A percentile compares a stretch with the other conserved stretches of the same genome.
These are phyloP conservation scores for Oceanodroma leucorhoa DNA, from an alignment of 2,797 vertebrate genomes.

Conservation along the genomic window DNA sequence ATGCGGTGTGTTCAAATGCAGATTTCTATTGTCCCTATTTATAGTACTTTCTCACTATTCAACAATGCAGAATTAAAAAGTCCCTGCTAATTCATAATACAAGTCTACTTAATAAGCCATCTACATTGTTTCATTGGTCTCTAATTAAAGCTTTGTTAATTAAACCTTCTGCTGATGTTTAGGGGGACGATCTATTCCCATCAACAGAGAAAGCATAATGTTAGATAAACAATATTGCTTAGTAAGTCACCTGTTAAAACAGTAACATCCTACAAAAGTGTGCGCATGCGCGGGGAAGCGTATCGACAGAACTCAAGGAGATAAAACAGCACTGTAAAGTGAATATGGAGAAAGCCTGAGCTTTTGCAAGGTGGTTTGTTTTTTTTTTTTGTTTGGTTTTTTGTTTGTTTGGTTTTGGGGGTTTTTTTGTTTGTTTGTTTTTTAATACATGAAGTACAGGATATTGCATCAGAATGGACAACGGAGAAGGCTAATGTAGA, in stretches of 20 bases:
- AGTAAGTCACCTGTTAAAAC: neutral
- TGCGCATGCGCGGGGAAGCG: neutral
- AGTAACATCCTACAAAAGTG: neutral
- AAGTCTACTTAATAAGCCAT: neutral
- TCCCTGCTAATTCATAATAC: neutral
- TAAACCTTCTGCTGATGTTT: neutral
- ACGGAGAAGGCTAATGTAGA: neutral
- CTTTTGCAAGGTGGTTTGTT: neutral
- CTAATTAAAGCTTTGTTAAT: slow-evolving; percentile 28
- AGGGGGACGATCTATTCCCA: neutral
- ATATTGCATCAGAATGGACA: neutral
- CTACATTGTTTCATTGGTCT: neutral
- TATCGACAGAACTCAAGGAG: neutral
- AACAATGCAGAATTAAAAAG: slow-evolving; percentile 70
- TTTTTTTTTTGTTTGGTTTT: accelerated
- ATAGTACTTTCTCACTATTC: slow-evolving; percentile 59
- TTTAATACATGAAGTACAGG: accelerated
- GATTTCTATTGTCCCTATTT: slow-evolving; percentile 68
- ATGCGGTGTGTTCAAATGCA: slow-evolving; percentile 77
- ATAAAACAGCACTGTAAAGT: neutral
- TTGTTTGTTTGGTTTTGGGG: too few species aligned
- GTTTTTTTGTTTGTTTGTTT: too few species aligned
- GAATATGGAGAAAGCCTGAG: accelerated
- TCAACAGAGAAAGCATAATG: neutral
- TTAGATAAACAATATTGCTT: neutral